Evolutionary conservation across 2,797 vertebrate species (phyloP).

Genomic region (Odontamblyopus rebecca): DNA sequence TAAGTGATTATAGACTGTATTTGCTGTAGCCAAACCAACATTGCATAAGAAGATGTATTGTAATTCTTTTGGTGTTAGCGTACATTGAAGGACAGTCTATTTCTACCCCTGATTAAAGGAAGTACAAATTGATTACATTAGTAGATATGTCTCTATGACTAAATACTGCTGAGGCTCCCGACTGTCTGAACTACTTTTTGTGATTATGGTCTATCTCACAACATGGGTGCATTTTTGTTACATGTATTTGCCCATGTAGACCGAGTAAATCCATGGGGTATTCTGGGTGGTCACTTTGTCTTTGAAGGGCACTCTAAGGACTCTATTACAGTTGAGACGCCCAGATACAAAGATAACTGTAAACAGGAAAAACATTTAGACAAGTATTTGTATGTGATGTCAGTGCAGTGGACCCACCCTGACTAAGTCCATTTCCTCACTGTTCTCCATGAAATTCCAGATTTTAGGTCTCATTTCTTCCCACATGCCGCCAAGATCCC

Average conservation of each 20-base stretch:
- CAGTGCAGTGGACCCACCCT: constrained; percentile 74
- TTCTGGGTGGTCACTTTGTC: constrained; percentile 5
- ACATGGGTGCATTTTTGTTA: neutral
- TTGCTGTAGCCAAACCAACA: neutral
- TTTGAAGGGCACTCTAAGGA: constrained; percentile 16
- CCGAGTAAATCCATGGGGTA: neutral
- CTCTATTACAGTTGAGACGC: constrained; percentile 26
- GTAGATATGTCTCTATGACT: neutral
- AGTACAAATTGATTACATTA: constrained; percentile 12
- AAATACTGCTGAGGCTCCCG: neutral
- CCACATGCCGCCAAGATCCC: constrained; percentile 95
- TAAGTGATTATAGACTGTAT: neutral
- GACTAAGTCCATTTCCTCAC: constrained; percentile 90
- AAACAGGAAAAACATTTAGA: constrained; percentile 43
- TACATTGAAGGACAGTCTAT: neutral
- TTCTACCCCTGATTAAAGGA: neutral
- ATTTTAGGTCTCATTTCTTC: constrained; percentile 90
- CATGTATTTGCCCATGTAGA: neutral
- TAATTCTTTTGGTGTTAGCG: neutral
- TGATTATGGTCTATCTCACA: neutral
- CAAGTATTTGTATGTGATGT: constrained; percentile 7
- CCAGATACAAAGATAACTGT: constrained; percentile 30
- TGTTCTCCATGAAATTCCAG: constrained; percentile 91
- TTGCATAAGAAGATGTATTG: neutral
- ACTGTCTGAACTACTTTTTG: neutral